These are phyloP conservation scores for Drosophila watanabei DNA, from an alignment of 1,140 invertebrate genomes.

Conservation along the genomic window DNA sequence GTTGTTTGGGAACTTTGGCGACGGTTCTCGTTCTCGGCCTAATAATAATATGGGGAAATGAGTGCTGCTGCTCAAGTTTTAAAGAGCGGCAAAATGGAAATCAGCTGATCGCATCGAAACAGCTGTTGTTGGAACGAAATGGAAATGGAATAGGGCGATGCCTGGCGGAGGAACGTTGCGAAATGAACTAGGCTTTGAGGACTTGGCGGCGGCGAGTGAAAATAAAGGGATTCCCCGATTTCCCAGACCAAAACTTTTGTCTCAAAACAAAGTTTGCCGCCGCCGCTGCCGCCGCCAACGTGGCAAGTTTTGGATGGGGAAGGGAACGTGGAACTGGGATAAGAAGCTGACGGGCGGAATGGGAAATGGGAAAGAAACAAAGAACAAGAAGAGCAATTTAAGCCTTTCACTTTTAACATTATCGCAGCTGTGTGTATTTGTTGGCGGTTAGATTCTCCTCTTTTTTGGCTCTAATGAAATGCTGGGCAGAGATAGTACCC, in stretches of 20 bases:
- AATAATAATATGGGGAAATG: slow-evolving; percentile 64
- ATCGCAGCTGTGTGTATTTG: slow-evolving; percentile 18
- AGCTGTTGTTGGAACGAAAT: slow-evolving; percentile 28
- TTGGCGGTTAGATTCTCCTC: slow-evolving; percentile 1
- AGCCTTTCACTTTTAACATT: slow-evolving; percentile 48
- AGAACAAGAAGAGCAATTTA: slow-evolving; percentile 36
- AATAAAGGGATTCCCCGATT: slow-evolving; percentile 22
- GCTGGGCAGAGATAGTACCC: neutral
- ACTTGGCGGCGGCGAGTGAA: slow-evolving; percentile 1
- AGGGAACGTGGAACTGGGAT: slow-evolving; percentile 13
- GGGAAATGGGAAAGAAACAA: slow-evolving; percentile 31
- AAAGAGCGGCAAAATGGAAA: slow-evolving; percentile 21
- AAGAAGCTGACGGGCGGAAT: slow-evolving; percentile 29
- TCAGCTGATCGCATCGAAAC: slow-evolving; percentile 60
- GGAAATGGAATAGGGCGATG: neutral
- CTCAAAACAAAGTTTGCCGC: slow-evolving; percentile 70
- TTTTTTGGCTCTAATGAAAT: slow-evolving; percentile 10
- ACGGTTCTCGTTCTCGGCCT: slow-evolving; percentile 65
- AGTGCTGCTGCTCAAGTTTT: slow-evolving; percentile 56
- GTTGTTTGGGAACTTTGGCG: slow-evolving; percentile 74
- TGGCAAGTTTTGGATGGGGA: slow-evolving; percentile 6
- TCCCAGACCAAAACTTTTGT: slow-evolving; percentile 66
- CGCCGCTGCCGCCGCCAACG: slow-evolving; percentile 8
- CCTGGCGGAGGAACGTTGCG: neutral
- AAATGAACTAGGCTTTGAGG: neutral